Conservation (phyloP, 2,113 vertebrate genomes). For the Geococcyx californianus region DNA sequence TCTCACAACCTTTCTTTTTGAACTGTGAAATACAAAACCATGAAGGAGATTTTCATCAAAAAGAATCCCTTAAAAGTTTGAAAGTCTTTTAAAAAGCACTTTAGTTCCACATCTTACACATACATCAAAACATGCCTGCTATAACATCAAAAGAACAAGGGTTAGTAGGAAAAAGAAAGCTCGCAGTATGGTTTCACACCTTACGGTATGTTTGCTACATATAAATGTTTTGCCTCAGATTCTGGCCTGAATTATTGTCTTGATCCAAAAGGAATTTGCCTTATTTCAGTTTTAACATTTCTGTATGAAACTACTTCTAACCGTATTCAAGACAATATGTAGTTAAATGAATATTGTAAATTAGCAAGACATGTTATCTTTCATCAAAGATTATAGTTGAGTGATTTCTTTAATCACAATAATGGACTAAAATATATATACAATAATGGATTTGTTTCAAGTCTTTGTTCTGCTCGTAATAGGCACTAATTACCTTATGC, state of each 20-base stretch:
- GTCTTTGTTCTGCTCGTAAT: conserved; percentile 20
- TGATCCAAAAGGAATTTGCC: not conserved
- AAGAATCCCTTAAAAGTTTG: not conserved
- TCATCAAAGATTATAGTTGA: not conserved
- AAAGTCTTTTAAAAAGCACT: not conserved
- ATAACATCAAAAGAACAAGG: not conserved
- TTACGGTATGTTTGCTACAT: not conserved
- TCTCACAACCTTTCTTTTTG: not conserved
- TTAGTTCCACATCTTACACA: not conserved
- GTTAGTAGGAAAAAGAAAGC: not conserved
- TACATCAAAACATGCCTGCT: not conserved
- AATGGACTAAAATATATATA: conserved; percentile 4
- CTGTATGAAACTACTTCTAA: not conserved
- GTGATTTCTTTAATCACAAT: not conserved
- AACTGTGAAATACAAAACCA: not conserved
- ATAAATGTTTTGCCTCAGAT: not conserved
- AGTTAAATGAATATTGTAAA: not conserved
- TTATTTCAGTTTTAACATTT: not conserved
- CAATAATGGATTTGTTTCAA: conserved; percentile 9
- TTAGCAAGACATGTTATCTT: not conserved
- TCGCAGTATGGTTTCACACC: not conserved
- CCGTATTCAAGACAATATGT: not conserved
- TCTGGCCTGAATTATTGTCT: not conserved
- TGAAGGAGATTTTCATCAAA: not conserved
- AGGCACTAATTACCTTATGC: conserved; percentile 22